Evolutionary conservation across 2,888 invertebrate genomes (phyloP), one percentile per base, ranked within the genome.

Genomic region (Pachydiplax longipennis): DNA sequence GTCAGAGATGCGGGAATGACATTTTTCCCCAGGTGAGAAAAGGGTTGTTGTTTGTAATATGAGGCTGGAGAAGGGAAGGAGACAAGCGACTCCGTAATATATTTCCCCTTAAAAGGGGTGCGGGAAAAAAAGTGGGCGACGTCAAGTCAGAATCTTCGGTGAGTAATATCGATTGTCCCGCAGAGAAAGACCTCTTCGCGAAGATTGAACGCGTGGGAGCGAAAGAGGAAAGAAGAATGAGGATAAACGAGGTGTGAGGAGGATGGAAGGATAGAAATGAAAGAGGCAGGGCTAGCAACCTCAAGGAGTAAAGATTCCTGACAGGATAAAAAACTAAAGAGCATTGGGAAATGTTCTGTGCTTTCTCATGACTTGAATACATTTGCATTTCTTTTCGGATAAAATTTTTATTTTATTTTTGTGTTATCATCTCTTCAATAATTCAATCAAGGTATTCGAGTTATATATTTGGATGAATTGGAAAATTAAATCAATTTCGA

Each of bases 171-270:
- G 73, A 73, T 73, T 25, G 73, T 73, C 65, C 15, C 61, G 10
- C 61, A 61, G 73, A 31, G 31, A 31, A 73, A 73, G n/a, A 73
- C 73, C 73, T 73, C 83, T 58, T 87, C 10, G 37, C 87, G 83
- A 58, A 53, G 83, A 81, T 87, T 87, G 61, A 87, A 31, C 87
- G 61, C 87, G 73, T 25, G 73, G 73, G 73, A 73, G 31, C 53
- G 31, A 73, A 87, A 61, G 87, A 83, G 18, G 81, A 44, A 81
- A 61, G 87, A 83, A 44, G 81, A 44, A 81, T 25, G 53, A 10
- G 61, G 37, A 53, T 35, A 12, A 31, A 87, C 22, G 58, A 61
- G 25, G 35, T 73, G 73, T 73, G n/a, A 31, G n/a, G 73, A 73
- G 73, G 10, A 53, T 53, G 53, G 18, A 53, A 53, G 53, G 18